Conservation (phyloP, 2,888 invertebrate genomes). For the Auanema sp. region DNA sequence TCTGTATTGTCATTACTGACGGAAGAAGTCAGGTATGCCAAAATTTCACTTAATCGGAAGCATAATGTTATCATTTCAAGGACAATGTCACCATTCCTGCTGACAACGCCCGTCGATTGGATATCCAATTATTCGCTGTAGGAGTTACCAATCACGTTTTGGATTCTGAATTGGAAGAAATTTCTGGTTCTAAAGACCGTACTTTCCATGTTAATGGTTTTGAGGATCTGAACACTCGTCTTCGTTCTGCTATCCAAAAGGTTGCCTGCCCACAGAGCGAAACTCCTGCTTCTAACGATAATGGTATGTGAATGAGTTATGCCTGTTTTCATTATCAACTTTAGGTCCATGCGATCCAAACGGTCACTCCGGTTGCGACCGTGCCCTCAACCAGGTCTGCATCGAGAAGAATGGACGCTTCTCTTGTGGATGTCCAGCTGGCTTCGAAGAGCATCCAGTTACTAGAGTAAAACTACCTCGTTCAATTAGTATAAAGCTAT, state of each 20-base stretch:
- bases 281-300: conserved; percentile 8
- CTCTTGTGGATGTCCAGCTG: conserved; percentile 51
- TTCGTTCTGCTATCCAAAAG: conserved; percentile 55
- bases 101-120: conserved; percentile 47
- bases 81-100: conserved; percentile 62
- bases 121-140: conserved; percentile 64
- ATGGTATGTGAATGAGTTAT: background rate
- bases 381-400: conserved; percentile 55
- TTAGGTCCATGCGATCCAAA: conserved; percentile 53
- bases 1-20: conserved; percentile 65
- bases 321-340: background rate
- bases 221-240: conserved; percentile 57
- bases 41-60: background rate
- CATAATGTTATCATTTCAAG: conserved; percentile 13
- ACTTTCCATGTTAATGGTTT: conserved; percentile 59
- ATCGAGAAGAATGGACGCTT: conserved; percentile 34
- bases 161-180: conserved; percentile 50
- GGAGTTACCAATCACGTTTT: conserved; percentile 63
- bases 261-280: conserved; percentile 49
- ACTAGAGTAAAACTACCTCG: conserved; percentile 29
- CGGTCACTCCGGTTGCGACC: conserved; percentile 52
- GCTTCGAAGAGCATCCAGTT: conserved; percentile 57
- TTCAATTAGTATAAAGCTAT: background rate
- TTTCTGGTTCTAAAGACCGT: conserved; percentile 46
- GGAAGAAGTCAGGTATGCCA: conserved; percentile 56